Evolutionary conservation across 2,113 vertebrate genomes (phyloP).

Genomic region (Leptobrachium ailaonicum): DNA sequence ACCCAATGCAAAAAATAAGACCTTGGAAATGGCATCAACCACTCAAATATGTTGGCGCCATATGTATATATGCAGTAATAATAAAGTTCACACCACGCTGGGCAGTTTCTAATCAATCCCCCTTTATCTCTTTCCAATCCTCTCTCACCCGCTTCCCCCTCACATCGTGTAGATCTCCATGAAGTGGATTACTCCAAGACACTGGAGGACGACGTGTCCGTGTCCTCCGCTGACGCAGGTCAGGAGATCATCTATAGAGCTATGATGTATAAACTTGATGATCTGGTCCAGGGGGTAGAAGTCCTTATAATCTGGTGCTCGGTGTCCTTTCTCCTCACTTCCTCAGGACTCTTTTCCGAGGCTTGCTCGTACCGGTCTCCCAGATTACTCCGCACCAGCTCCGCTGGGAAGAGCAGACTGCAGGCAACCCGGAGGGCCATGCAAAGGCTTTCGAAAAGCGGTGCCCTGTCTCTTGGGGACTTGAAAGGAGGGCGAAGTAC

Average conservation of each 20-base stretch:
- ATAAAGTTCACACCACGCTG: too few species aligned
- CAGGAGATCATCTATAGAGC: constrained; percentile 16
- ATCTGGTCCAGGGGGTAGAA: too few species aligned
- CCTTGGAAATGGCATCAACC: too few species aligned
- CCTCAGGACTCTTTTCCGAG: constrained; percentile 56
- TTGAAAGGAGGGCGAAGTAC: constrained; percentile 80
- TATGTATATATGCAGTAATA: too few species aligned
- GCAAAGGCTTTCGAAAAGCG: constrained; percentile 57
- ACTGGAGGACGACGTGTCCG: constrained; percentile 68
- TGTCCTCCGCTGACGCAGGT: constrained; percentile 81
- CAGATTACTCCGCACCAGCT: constrained; percentile 60
- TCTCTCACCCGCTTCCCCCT: not conserved
- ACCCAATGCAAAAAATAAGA: too few species aligned
- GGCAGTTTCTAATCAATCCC: too few species aligned
- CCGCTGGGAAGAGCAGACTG: constrained; percentile 59
- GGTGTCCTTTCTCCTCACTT: not conserved
- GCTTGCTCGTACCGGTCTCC: constrained; percentile 56
- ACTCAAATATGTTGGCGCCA: too few species aligned
- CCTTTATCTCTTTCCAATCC: too few species aligned
- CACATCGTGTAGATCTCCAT: constrained; percentile 71
- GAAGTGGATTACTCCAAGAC: constrained; percentile 80
- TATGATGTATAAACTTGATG: too few species aligned
- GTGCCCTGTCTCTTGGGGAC: constrained; percentile 86
- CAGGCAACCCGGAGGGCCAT: constrained; percentile 50
- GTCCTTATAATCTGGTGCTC: too few species aligned